Evolutionary conservation across 2,888 invertebrate genomes (phyloP).

Genomic region (Ennomos fuscantarius): DNA sequence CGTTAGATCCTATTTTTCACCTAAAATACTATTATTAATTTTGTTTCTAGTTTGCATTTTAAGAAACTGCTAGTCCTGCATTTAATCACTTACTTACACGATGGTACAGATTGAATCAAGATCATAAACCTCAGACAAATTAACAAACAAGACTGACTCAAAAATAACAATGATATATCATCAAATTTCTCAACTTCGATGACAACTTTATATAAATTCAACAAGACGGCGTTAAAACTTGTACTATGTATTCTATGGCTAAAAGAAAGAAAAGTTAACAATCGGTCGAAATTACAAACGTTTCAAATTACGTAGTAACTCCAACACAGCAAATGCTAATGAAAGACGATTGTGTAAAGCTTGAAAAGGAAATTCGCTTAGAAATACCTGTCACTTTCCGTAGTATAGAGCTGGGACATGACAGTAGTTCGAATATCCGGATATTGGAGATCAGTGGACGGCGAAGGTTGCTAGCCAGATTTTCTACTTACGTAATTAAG

Average conservation of each 20-base stretch:
- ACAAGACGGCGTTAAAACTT: constrained; percentile 12
- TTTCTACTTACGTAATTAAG: constrained; percentile 17
- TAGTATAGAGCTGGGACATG: too few relatives aligned
- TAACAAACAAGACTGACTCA: neutral
- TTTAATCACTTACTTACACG: too few relatives aligned
- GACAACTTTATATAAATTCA: constrained; percentile 18
- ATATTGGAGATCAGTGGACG: too few relatives aligned
- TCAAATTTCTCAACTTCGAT: neutral
- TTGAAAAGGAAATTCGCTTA: constrained; percentile 24
- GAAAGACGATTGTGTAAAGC: constrained; percentile 21
- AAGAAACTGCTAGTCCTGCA: too few relatives aligned
- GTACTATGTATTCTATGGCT: neutral
- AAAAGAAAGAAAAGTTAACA: constrained; percentile 8
- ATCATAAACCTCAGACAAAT: too few relatives aligned
- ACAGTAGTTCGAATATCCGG: too few relatives aligned
- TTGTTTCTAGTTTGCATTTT: too few relatives aligned
- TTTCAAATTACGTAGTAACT: constrained; percentile 19
- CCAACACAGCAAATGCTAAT: constrained; percentile 19
- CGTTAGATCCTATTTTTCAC: too few relatives aligned
- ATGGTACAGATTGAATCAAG: too few relatives aligned
- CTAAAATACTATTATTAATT: too few relatives aligned
- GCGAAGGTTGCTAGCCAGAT: neutral
- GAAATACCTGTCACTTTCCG: too few relatives aligned
- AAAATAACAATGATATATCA: constrained; percentile 3
- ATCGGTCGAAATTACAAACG: constrained; percentile 12